These are phyloP conservation scores for Drosophila seclusa DNA, from an alignment of 2,888 invertebrate genomes.

Conservation along the genomic window DNA sequence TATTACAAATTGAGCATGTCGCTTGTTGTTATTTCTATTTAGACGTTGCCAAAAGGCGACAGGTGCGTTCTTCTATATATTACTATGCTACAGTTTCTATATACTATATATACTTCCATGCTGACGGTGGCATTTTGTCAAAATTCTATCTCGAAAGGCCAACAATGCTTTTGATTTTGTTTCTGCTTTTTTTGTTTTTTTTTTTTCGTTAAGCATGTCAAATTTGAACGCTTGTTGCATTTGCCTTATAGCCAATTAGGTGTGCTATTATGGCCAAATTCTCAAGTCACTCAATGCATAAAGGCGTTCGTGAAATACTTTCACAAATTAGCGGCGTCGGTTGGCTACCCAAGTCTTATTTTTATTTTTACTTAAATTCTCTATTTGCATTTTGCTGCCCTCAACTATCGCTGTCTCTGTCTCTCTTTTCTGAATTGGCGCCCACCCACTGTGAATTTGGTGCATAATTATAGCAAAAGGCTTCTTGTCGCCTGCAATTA, in stretches of 20 bases:
- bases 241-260: constrained; percentile 72
- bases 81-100: constrained; percentile 22
- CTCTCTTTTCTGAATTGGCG: constrained; percentile 43
- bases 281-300: constrained; percentile 77
- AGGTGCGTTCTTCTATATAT: constrained; percentile 65
- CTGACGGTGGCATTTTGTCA: constrained; percentile 45
- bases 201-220: constrained; percentile 46
- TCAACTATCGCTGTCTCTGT: not conserved
- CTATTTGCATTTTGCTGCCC: constrained; percentile 53
- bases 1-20: constrained; percentile 67
- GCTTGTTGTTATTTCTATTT: constrained; percentile 76
- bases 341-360: constrained; percentile 26
- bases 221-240: constrained; percentile 51
- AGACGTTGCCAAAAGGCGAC: constrained; percentile 68
- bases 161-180: constrained; percentile 54
- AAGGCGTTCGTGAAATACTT: constrained; percentile 71
- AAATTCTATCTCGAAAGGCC: constrained; percentile 25
- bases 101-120: constrained; percentile 51
- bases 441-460: constrained; percentile 71
- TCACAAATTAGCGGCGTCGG: constrained; percentile 74
- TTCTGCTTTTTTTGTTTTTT: too few relatives aligned
- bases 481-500: constrained; percentile 72
- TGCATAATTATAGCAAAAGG: constrained; percentile 75
- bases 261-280: constrained; percentile 77
- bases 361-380: constrained; percentile 60